Evolutionary conservation across 2,888 invertebrate species (phyloP), one percentile per base, ranked within the genome.

Genomic region (Drosophila leonis): DNA sequence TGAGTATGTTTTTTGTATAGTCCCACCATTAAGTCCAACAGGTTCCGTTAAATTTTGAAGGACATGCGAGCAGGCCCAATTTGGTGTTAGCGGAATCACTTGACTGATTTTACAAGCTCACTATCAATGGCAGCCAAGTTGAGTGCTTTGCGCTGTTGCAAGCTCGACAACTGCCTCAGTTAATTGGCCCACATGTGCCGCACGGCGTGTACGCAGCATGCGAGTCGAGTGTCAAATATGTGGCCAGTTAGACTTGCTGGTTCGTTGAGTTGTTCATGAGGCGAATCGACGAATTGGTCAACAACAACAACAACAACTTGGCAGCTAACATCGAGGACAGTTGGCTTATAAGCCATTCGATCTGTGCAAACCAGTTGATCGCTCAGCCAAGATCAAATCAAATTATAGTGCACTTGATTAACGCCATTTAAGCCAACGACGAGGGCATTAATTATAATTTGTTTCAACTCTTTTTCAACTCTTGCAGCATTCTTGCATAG

Each of bases 41-140:
- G 63, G 60, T 67, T 63, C 35, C 63, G 48, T 54, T 42, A 68
- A 29, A 15, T 4, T 33, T 24, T 67, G 63, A 68, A 59, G 76
- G 71, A 78, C 60, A 63, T 5, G 18, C 6, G 2, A 15, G 15
- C 48, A 35, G 61, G 49, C 57, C 63, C 54, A 70, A 62, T 41
- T 62, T 49, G 41, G 24, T 18, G 24, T 13, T 37, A 20, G 29
- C 48, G 56, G 64, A 65, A 51, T 61, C 55, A 61, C 81, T 83
- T 71, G 80, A 80, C 68, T 86, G 75, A 73, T 63, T 48, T 71
- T 72, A 83, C 90, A 90, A 90, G 89, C 90, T 90, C 90, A 90
- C 89, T 88, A 90, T 88, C 90, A 90, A 24, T 18, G 57, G 51
- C 51, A 54, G 39, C 59, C 44, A 64, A 48, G 62, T n/a, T 51